Percentiles rank a stretch among this genome's conserved stretches.
Evolutionary conservation across 2,113 vertebrate species (phyloP).

Genomic region (Rhinopomastus cyanomelas): DNA sequence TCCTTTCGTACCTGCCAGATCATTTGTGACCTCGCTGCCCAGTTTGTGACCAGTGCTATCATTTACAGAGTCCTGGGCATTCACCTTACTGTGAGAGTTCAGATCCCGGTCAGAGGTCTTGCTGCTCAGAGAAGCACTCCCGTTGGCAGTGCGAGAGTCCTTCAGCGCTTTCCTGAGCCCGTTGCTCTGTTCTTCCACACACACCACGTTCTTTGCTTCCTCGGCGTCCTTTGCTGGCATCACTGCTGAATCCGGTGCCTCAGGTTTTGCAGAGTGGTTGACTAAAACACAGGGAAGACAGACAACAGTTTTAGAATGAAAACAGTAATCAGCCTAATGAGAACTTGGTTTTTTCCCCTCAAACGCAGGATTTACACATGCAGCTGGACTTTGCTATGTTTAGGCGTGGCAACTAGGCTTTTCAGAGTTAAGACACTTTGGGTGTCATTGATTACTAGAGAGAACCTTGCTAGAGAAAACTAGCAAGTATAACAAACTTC

Average conservation of each 20-base stretch:
- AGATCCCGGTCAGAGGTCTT: constrained; percentile 53
- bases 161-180: constrained; percentile 77
- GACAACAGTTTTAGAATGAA: not conserved
- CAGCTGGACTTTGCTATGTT: not conserved
- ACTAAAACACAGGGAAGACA: constrained; percentile 62
- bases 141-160: constrained; percentile 70
- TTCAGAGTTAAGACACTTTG: not conserved
- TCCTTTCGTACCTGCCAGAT: constrained; percentile 50
- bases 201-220: constrained; percentile 27
- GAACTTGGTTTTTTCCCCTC: not conserved
- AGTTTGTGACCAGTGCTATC: not conserved
- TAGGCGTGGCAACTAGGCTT: not conserved
- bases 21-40: constrained; percentile 20
- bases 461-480: too few species aligned
- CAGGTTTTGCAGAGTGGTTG: constrained; percentile 69
- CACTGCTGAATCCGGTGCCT: constrained; percentile 65
- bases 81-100: constrained; percentile 60
- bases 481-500: not conserved
- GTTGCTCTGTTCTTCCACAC: constrained; percentile 83
- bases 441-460: not conserved
- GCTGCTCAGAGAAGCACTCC: constrained; percentile 36
- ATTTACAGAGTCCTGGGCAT: constrained; percentile 32
- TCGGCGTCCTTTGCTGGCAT: constrained; percentile 57
- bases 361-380: not conserved
- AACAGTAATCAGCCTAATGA: not conserved